phyloP scores from a whole-genome alignment of 2,888 invertebrate species.

The Ectobius pallidus region DNA sequence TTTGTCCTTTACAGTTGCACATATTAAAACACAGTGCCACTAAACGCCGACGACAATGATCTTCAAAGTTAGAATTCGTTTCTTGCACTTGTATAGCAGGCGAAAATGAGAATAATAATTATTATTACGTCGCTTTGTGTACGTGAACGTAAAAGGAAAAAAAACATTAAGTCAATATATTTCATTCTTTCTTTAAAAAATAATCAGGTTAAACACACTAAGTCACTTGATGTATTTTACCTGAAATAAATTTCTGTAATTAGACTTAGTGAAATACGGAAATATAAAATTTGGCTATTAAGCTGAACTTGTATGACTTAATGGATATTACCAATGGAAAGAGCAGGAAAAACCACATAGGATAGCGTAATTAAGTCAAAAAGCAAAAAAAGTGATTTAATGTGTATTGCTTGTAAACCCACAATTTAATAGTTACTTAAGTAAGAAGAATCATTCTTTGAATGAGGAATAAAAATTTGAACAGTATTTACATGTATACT shows the following conservation, averaged over 20 bases:
- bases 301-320: too few relatives aligned
- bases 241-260: background rate
- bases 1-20: too few relatives aligned
- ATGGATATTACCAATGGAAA: background rate
- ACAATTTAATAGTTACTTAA: too few relatives aligned
- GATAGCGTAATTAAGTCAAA: background rate
- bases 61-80: background rate
- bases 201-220: too few relatives aligned
- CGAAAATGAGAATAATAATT: too few relatives aligned
- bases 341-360: background rate
- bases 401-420: background rate
- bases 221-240: background rate
- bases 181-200: too few relatives aligned
- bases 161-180: background rate
- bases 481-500: too few relatives aligned
- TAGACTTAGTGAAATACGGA: background rate
- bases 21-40: background rate
- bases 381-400: background rate
- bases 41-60: background rate
- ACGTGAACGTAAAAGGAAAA: background rate
- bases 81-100: background rate
- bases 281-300: background rate
- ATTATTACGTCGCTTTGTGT: background rate
- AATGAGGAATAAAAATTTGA: too few relatives aligned
- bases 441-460: too few relatives aligned